phyloP scores from a whole-genome alignment of 2,113 vertebrate genomes.

The Neomonachus schauinslandi region DNA sequence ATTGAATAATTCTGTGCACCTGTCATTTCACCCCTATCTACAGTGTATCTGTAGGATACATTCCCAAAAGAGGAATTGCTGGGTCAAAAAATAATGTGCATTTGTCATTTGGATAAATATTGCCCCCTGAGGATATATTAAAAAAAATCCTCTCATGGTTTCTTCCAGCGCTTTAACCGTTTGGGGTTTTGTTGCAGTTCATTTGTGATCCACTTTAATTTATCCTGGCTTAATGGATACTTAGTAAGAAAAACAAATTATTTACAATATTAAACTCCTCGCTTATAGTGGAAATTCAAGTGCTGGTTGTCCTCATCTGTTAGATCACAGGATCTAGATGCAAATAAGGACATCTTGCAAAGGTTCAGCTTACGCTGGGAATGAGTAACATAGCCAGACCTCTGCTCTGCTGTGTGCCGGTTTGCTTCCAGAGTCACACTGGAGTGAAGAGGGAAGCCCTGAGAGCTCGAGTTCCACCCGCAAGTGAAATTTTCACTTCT shows the following conservation, averaged over 20 bases:
- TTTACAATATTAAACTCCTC: slow-evolving; percentile 3
- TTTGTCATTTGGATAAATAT: background rate
- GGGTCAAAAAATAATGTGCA: background rate
- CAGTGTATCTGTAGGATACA: background rate
- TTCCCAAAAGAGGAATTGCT: background rate
- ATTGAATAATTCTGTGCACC: background rate
- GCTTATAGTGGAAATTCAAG: slow-evolving; percentile 57
- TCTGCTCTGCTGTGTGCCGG: background rate
- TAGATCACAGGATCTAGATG: slow-evolving; percentile 59
- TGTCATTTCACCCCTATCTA: background rate
- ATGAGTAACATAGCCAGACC: background rate
- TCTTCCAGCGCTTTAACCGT: background rate
- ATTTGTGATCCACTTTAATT: background rate
- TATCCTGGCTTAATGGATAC: background rate
- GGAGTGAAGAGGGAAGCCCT: background rate
- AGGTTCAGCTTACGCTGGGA: slow-evolving; percentile 61
- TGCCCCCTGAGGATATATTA: background rate
- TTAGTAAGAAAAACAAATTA: slow-evolving; percentile 35
- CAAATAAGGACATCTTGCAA: slow-evolving; percentile 13
- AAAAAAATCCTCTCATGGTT: background rate
- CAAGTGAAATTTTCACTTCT: background rate
- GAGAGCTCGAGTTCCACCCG: background rate
- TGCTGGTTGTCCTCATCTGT: background rate
- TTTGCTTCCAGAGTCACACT: background rate
- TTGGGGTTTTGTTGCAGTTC: background rate